phyloP scores from a whole-genome alignment of 2,113 vertebrate genomes.

The Hystrix brachyura region DNA sequence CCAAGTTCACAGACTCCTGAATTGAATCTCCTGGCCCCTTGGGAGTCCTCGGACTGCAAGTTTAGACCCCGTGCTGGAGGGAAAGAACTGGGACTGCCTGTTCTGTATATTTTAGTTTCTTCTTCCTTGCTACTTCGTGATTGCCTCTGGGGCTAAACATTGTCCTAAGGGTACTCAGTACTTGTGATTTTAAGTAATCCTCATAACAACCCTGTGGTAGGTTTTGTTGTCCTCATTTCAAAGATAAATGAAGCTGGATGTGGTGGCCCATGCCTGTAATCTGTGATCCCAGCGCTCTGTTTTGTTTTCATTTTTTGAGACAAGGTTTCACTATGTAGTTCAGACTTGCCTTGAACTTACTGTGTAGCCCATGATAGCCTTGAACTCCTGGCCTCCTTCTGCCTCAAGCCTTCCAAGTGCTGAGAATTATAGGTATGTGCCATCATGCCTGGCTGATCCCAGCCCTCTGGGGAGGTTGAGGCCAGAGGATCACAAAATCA shows the following conservation, averaged over 20 bases:
- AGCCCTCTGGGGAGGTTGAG: not conserved
- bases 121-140: not conserved
- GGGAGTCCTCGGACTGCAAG: not conserved
- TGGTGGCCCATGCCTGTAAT: not conserved
- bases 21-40: not conserved
- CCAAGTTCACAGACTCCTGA: not conserved
- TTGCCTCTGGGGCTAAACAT: not conserved
- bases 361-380: no score
- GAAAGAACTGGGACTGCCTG: not conserved
- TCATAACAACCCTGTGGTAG: not conserved
- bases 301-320: no score
- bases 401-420: no score
- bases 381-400: no score
- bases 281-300: not conserved
- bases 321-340: no score
- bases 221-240: conserved; percentile 29
- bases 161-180: not conserved
- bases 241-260: not conserved
- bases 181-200: not conserved
- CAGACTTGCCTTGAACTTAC: no score
- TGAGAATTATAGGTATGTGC: no score
- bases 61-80: not conserved
- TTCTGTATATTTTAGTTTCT: conserved; percentile 9
- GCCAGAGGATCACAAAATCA: not conserved
- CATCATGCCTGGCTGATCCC: not conserved